Percentiles rank a stretch among this genome's conserved stretches.
Evolutionary conservation across 2,888 invertebrate genomes (phyloP).

Genomic region (Fabriciana adippe): DNA sequence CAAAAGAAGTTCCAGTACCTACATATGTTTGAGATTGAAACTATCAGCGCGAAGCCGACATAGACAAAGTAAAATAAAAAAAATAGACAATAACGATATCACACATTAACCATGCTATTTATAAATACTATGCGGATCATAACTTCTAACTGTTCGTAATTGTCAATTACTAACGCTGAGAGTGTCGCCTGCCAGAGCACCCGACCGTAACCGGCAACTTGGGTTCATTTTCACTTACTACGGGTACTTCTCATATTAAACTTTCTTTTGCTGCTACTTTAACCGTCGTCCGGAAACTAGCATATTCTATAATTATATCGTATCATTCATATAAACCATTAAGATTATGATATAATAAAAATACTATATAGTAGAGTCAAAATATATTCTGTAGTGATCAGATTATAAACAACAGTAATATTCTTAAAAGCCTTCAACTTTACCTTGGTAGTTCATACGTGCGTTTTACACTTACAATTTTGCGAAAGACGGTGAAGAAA

Average conservation of each 20-base stretch:
- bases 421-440: slow-evolving; percentile 7
- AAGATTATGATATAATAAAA: too few relatives aligned
- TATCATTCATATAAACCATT: not conserved
- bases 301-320: not conserved
- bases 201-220: slow-evolving; percentile 41
- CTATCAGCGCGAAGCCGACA: not conserved
- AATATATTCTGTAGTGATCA: slow-evolving; percentile 10
- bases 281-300: slow-evolving; percentile 17
- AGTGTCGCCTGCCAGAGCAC: slow-evolving; percentile 34
- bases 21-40: not conserved
- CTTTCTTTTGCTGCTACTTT: slow-evolving; percentile 40
- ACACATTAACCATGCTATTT: slow-evolving; percentile 17
- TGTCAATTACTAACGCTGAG: slow-evolving; percentile 23
- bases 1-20: not conserved
- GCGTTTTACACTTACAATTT: slow-evolving; percentile 1
- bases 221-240: slow-evolving; percentile 42
- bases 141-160: slow-evolving; percentile 24
- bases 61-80: not conserved
- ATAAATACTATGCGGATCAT: slow-evolving; percentile 23
- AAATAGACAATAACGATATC: slow-evolving; percentile 6
- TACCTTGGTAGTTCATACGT: slow-evolving; percentile 18
- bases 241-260: slow-evolving; percentile 38
- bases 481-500: slow-evolving; percentile 7
- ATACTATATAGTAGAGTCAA: not conserved
- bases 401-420: slow-evolving; percentile 3